phyloP scores from a whole-genome alignment of 2,888 invertebrate species.

The Epirrita christyi region DNA sequence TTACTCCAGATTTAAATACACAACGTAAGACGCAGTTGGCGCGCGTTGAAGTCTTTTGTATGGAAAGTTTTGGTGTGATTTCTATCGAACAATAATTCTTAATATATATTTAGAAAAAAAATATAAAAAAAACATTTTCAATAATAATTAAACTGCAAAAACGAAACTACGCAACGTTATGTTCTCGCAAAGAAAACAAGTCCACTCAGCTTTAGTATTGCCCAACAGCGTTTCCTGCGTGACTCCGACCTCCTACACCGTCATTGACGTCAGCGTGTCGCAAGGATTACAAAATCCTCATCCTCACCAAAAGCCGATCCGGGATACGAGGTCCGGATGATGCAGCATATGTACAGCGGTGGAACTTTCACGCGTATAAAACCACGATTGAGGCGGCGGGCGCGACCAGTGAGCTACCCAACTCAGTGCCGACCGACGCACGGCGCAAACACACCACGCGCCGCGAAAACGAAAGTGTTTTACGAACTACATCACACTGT shows the following conservation, averaged over 20 bases:
- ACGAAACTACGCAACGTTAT: slow-evolving; percentile 6
- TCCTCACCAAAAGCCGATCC: slow-evolving; percentile 66
- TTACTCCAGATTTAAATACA: no score
- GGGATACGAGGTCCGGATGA: slow-evolving; percentile 67
- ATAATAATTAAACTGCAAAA: no score
- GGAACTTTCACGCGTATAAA: slow-evolving; percentile 83
- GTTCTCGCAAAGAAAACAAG: slow-evolving; percentile 12
- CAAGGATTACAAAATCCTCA: slow-evolving; percentile 74
- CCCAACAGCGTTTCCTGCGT: slow-evolving; percentile 20
- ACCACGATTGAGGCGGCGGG: slow-evolving; percentile 63
- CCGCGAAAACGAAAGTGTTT: slow-evolving; percentile 78
- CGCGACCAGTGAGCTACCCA: slow-evolving; percentile 74
- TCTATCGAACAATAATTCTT: neutral
- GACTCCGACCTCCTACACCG: slow-evolving; percentile 12
- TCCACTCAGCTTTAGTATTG: slow-evolving; percentile 16
- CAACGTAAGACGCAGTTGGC: neutral
- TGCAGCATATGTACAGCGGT: slow-evolving; percentile 51
- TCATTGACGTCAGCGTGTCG: slow-evolving; percentile 62
- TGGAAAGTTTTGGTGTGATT: slow-evolving; percentile 11
- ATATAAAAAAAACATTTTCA: no score
- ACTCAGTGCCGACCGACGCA: slow-evolving; percentile 57
- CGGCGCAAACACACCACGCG: slow-evolving; percentile 54
- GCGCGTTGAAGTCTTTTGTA: slow-evolving; percentile 55
- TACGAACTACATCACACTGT: slow-evolving; percentile 55
- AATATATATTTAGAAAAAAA: neutral